Evolutionary conservation across 2,888 invertebrate species (phyloP).

Genomic region (Rotaria magnacalcarata): DNA sequence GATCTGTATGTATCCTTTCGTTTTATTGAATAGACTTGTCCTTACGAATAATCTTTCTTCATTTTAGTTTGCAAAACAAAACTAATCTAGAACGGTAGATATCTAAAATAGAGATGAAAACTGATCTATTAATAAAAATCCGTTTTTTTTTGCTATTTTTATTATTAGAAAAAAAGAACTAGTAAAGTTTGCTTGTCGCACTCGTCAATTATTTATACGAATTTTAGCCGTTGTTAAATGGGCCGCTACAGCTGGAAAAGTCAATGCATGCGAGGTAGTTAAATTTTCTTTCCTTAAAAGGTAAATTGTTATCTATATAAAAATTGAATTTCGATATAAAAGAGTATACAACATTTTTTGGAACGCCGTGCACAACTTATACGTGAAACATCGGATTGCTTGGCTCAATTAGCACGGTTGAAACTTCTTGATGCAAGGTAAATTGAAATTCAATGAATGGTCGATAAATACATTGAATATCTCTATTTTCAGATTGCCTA

Average conservation of each 20-base stretch:
- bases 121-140: too few species aligned
- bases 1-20: slow-evolving; percentile 71
- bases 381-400: slow-evolving; percentile 91
- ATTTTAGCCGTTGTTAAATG: slow-evolving; percentile 44
- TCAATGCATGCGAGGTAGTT: slow-evolving; percentile 17
- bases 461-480: not conserved
- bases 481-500: slow-evolving; percentile 67
- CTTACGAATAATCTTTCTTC: not conserved
- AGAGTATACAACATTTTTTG: slow-evolving; percentile 66
- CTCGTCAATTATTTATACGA: slow-evolving; percentile 45
- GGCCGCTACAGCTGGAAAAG: slow-evolving; percentile 42
- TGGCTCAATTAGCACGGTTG: slow-evolving; percentile 88
- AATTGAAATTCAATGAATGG: not conserved
- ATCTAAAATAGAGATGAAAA: too few species aligned
- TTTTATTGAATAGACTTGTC: not conserved
- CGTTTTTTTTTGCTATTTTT: not conserved
- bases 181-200: slow-evolving; percentile 39
- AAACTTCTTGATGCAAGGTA: slow-evolving; percentile 78
- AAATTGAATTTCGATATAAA: not conserved
- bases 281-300: too few species aligned
- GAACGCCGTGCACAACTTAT: slow-evolving; percentile 92
- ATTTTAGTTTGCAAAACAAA: slow-evolving; percentile 5
- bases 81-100: slow-evolving; percentile 32
- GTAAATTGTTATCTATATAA: too few species aligned
- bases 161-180: slow-evolving; percentile 40